Base-by-base conservation (phyloP, 1,140 invertebrate species). In the Ectropis grisescens region DNA sequence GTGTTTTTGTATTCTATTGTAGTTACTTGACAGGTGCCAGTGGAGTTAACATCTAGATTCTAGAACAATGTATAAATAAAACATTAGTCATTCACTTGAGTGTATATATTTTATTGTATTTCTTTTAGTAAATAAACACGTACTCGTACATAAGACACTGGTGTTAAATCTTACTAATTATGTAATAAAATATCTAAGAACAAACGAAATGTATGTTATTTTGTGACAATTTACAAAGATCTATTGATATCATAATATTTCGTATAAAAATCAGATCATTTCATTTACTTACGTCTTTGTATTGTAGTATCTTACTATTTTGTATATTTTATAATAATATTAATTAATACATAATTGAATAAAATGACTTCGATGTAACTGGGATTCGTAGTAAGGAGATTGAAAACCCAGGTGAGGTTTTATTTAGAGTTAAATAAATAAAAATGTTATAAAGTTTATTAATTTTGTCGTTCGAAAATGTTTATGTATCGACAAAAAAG, bases 41-140 rank as follows among this genome's bases (percentile, higher is more conserved):
- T n/a, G n/a, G n/a, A n/a, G n/a, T n/a, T n/a, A n/a, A n/a, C n/a
- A n/a, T n/a, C n/a, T n/a, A n/a, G n/a, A n/a, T n/a, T n/a, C n/a
- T n/a, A n/a, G n/a, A n/a, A n/a, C 19, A 33, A 36, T 22, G 15
- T 29, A 16, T 34, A 47, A 50, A 56, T 34, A 46, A 49, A 50
- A 41, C 15, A 35, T 31, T 12, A 27, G n/a, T 31, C 16, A n/a
- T n/a, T n/a, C n/a, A n/a, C n/a, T n/a, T n/a, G n/a, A 19, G 16
- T 19, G 48, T 57, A 62, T 58, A 69, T 68, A 56, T 74, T 67
- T n/a, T 78, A 69, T 68, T 75, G 59, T 62, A 60, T 64, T 55
- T 57, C 38, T 44, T 72, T 75, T 69, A 67, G 59, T 74, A 56
- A 55, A 60, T 65, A 71, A 64, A 72, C 59, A 59, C 51, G 49